Percentiles rank a stretch among this genome's conserved stretches.
Conservation (phyloP, 2,797 vertebrate genomes). For the Rhinogobio ventralis region DNA sequence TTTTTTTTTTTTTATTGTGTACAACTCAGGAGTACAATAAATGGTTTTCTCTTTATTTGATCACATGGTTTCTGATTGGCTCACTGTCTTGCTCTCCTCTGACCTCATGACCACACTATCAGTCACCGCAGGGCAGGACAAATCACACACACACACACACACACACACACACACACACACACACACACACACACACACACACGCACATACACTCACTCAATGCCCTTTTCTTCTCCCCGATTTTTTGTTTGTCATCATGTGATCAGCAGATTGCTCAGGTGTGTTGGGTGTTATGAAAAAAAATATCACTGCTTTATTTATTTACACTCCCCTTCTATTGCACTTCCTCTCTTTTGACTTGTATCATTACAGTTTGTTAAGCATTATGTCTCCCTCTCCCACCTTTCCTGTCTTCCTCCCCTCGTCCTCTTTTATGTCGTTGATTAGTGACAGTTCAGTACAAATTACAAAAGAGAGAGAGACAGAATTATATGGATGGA, state of each 20-base stretch:
- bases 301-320: neutral
- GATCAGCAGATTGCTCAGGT: neutral
- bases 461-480: slow-evolving; percentile 34
- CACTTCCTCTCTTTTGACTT: neutral
- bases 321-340: neutral
- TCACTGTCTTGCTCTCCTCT: neutral
- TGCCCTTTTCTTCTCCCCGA: neutral
- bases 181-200: neutral
- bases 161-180: neutral
- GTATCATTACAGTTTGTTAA: neutral
- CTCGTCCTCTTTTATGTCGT: neutral
- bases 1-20: neutral
- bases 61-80: neutral
- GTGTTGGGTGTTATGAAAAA: neutral
- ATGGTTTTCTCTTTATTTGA: neutral
- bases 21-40: neutral
- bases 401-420: slow-evolving; percentile 2
- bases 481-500: slow-evolving; percentile 33
- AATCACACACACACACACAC: neutral
- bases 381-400: neutral
- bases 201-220: neutral
- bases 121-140: neutral
- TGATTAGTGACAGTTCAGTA: slow-evolving; percentile 45
- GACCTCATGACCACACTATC: slow-evolving; percentile 19
- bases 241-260: neutral